These are phyloP conservation scores for Luperina nickerlii DNA, from an alignment of 2,888 invertebrate species.

Conservation along the genomic window DNA sequence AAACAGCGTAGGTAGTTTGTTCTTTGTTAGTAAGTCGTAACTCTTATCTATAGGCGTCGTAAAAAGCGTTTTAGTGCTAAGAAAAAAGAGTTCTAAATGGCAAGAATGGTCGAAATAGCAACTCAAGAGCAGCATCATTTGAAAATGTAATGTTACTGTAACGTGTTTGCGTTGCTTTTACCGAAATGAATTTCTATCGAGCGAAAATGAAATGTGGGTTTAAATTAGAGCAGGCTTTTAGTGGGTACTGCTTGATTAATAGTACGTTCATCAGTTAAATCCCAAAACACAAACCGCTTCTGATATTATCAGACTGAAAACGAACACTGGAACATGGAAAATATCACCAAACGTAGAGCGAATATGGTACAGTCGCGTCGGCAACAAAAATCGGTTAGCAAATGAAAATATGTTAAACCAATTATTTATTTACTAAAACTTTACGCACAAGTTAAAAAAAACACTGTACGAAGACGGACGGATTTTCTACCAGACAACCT, in stretches of 20 bases:
- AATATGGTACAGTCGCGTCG: too few relatives aligned
- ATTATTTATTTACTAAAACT: too few relatives aligned
- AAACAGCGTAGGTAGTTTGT: constrained; percentile 33
- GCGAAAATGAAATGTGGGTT: constrained; percentile 27
- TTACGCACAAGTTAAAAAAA: too few relatives aligned
- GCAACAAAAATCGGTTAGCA: too few relatives aligned
- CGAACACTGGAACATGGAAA: not conserved
- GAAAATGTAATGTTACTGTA: constrained; percentile 30
- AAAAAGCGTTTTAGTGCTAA: constrained; percentile 49
- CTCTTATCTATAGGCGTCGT: constrained; percentile 41
- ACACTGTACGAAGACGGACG: too few relatives aligned
- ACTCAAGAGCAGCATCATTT: constrained; percentile 18
- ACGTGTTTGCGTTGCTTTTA: constrained; percentile 47
- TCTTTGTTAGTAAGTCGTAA: constrained; percentile 53
- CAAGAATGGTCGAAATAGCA: constrained; percentile 6
- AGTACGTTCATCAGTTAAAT: constrained; percentile 1
- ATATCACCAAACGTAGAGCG: not conserved
- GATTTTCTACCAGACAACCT: too few relatives aligned
- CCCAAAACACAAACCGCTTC: constrained; percentile 9
- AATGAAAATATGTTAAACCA: too few relatives aligned
- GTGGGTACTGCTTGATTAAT: constrained; percentile 38
- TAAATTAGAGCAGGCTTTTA: constrained; percentile 35
- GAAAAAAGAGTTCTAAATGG: constrained; percentile 50
- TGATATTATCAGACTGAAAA: not conserved
- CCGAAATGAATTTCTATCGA: not conserved